A percentile compares a stretch with the other conserved stretches of the same genome.
Conservation (phyloP, 2,113 vertebrate genomes). For the Forbesichthys papilliferus region DNA sequence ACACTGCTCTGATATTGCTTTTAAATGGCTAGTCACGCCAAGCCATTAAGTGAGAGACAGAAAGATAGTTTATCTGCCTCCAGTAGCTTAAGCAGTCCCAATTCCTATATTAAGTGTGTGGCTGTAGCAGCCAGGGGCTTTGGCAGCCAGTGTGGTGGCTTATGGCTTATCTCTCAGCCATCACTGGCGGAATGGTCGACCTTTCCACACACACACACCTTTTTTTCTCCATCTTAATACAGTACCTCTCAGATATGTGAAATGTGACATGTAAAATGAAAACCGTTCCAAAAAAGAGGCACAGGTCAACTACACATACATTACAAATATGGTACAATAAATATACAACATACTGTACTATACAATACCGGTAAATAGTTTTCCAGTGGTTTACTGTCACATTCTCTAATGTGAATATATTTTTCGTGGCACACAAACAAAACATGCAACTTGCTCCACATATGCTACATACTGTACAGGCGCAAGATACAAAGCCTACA, state of each 20-base stretch:
- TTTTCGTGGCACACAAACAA: constrained; percentile 21
- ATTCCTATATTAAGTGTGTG: constrained; percentile 13
- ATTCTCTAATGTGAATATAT: too few relatives aligned
- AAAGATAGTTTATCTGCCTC: constrained; percentile 21
- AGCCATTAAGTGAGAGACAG: not conserved
- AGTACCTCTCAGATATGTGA: constrained; percentile 8
- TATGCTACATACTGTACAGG: constrained; percentile 21
- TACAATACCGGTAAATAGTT: constrained; percentile 6
- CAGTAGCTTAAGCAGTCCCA: constrained; percentile 19
- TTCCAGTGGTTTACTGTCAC: not conserved
- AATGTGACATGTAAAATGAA: not conserved
- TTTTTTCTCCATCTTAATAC: not conserved
- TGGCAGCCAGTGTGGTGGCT: constrained; percentile 31
- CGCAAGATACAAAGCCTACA: not conserved
- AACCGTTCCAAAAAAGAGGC: not conserved
- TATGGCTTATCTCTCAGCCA: constrained; percentile 38
- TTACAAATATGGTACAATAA: not conserved
- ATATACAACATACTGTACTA: constrained; percentile 1
- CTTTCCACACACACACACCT: constrained; percentile 35
- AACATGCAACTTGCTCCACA: constrained; percentile 16
- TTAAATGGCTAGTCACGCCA: constrained; percentile 23
- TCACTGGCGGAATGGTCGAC: constrained; percentile 30
- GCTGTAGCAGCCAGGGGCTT: constrained; percentile 28
- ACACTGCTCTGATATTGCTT: constrained; percentile 19
- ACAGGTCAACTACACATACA: not conserved